These are phyloP conservation scores for Eupithecia inturbata DNA, from an alignment of 2,888 invertebrate genomes.

Conservation along the genomic window DNA sequence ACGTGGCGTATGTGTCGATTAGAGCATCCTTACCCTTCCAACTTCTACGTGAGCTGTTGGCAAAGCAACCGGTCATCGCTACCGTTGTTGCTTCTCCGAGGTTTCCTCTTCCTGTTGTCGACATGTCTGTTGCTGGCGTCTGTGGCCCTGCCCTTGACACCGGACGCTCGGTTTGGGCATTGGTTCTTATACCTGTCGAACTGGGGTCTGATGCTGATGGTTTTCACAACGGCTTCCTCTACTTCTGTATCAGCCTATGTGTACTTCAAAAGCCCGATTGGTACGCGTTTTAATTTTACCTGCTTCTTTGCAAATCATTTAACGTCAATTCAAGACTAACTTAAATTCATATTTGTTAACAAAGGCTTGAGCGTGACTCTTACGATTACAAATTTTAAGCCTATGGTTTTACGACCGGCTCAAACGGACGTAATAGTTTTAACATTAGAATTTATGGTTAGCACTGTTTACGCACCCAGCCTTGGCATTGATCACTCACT, in stretches of 20 bases:
- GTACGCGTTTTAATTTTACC: constrained; percentile 52
- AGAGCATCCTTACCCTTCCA: constrained; percentile 61
- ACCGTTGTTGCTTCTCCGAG: constrained; percentile 58
- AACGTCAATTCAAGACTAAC: constrained; percentile 7
- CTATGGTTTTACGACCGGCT: constrained; percentile 14
- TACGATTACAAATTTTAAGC: constrained; percentile 13
- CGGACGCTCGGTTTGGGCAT: constrained; percentile 57
- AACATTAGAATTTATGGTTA: constrained; percentile 17
- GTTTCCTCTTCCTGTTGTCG: constrained; percentile 64
- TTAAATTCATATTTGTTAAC: neutral
- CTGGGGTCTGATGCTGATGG: constrained; percentile 72
- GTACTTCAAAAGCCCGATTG: constrained; percentile 62
- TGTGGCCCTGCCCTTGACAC: constrained; percentile 55
- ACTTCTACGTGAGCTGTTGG: constrained; percentile 73
- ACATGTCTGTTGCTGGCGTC: constrained; percentile 59
- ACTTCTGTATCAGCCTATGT: constrained; percentile 63
- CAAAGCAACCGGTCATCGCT: constrained; percentile 62
- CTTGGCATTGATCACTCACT: constrained; percentile 31
- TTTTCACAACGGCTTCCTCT: constrained; percentile 61
- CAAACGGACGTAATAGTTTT: constrained; percentile 26
- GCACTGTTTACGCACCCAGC: constrained; percentile 12
- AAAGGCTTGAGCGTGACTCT: neutral
- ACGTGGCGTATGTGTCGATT: constrained; percentile 61
- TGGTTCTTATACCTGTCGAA: constrained; percentile 79
- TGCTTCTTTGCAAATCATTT: constrained; percentile 33